Evolutionary conservation across 35 echinoderm and acorn worm species (phyloP).

Genomic region (Strongylocentrotus purpuratus): DNA sequence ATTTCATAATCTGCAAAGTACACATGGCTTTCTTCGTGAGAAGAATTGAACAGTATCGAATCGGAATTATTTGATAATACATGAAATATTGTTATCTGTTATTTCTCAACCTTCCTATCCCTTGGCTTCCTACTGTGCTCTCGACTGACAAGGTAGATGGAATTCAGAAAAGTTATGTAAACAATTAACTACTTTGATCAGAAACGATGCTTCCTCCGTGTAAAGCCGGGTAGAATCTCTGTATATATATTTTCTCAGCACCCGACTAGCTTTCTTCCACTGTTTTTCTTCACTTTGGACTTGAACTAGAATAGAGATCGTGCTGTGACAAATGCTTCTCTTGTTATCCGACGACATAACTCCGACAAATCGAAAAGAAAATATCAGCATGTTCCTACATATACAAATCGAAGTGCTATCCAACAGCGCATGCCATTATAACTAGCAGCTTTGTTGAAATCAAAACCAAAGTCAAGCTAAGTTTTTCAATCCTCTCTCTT

Average conservation of each 20-base stretch:
- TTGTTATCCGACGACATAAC: slow-evolving; percentile 19
- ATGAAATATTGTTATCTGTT: not conserved
- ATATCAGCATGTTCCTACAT: slow-evolving; percentile 49
- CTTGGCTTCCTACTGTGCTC: not conserved
- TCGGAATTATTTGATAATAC: not conserved
- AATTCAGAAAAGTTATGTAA: slow-evolving; percentile 5
- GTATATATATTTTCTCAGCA: slow-evolving; percentile 23
- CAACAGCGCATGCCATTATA: slow-evolving; percentile 46
- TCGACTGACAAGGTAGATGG: not conserved
- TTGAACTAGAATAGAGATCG: slow-evolving; percentile 21
- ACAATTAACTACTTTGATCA: slow-evolving; percentile 13
- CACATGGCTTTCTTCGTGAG: not conserved
- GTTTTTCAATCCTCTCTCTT: slow-evolving; percentile 12
- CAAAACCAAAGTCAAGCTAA: slow-evolving; percentile 38
- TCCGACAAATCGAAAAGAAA: slow-evolving; percentile 53
- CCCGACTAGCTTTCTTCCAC: not conserved
- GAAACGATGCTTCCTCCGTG: not conserved
- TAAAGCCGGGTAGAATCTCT: not conserved
- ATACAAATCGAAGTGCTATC: slow-evolving; percentile 50
- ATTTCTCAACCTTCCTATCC: not conserved
- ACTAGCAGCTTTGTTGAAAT: slow-evolving; percentile 51
- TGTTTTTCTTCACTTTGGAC: slow-evolving; percentile 6
- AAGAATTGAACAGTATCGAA: not conserved
- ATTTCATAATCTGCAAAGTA: not conserved
- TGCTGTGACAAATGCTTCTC: slow-evolving; percentile 35